Conservation (phyloP, 2,113 vertebrate genomes). For the Rhagologus leucostigma region DNA sequence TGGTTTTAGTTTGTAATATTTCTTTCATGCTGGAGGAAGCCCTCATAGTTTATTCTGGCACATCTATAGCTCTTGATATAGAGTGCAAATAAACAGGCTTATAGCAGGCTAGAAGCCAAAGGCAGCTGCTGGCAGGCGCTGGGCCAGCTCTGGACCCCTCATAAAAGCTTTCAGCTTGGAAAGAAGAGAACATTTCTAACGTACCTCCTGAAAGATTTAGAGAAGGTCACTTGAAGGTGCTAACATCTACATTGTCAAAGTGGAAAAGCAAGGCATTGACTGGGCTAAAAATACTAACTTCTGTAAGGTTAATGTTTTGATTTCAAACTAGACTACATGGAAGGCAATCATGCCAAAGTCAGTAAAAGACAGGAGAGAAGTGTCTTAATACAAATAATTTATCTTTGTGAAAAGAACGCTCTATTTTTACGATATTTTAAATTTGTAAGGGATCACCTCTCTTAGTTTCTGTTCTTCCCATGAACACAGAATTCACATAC, state of each 20-base stretch:
- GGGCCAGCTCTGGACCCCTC: not conserved
- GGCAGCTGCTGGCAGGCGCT: not conserved
- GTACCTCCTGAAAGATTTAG: not conserved
- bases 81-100: not conserved
- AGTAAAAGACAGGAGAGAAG: not conserved
- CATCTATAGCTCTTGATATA: not conserved
- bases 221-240: not conserved
- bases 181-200: not conserved
- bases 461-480: not conserved
- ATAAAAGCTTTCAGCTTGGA: not conserved
- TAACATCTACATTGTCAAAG: not conserved
- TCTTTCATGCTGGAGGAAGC: not conserved
- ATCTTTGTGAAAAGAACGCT: not conserved
- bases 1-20: not conserved
- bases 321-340: not conserved
- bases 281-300: not conserved
- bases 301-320: not conserved
- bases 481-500: not conserved
- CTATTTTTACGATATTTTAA: not conserved
- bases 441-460: not conserved
- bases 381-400: not conserved
- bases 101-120: not conserved
- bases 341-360: not conserved
- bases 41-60: not conserved
- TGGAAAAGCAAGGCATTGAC: not conserved